Percentiles rank a stretch among this genome's conserved stretches.
These are phyloP conservation scores for Trididemnum nubilum DNA, from an alignment of 23 tunicate genomes.

Conservation along the genomic window DNA sequence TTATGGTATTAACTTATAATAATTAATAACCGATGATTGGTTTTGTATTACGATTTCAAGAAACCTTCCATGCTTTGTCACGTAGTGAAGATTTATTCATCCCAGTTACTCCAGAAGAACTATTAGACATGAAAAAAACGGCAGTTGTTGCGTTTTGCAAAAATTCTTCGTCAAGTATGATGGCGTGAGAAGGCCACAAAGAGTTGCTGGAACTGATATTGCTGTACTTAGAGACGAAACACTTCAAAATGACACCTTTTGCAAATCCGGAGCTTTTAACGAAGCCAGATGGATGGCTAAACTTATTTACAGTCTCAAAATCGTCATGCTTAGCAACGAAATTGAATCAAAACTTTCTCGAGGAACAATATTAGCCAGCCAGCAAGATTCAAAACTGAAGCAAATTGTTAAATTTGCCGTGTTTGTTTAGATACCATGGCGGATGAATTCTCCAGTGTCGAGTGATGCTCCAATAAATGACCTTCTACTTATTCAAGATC, in stretches of 20 bases:
- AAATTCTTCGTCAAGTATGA: background rate
- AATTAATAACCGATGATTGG: no score
- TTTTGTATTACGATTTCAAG: background rate
- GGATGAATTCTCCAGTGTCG: no score
- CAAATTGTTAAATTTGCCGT: no score
- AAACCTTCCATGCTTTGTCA: background rate
- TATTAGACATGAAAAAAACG: background rate
- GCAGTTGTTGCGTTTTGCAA: background rate
- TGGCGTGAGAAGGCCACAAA: background rate
- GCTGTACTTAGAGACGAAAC: background rate
- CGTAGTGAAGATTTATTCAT: background rate
- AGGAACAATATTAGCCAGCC: background rate
- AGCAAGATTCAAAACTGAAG: no score
- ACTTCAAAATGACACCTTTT: background rate
- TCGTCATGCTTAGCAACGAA: background rate
- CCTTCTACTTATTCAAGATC: background rate
- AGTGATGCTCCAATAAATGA: no score
- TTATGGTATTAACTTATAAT: no score
- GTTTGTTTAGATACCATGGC: no score
- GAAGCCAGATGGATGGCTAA: constrained; percentile 17
- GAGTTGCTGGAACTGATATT: background rate
- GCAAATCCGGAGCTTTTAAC: background rate
- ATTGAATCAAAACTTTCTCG: background rate
- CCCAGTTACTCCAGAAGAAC: background rate
- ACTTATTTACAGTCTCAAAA: background rate